phyloP scores from a whole-genome alignment of 2,113 vertebrate species.

The Tauraco erythrolophus region DNA sequence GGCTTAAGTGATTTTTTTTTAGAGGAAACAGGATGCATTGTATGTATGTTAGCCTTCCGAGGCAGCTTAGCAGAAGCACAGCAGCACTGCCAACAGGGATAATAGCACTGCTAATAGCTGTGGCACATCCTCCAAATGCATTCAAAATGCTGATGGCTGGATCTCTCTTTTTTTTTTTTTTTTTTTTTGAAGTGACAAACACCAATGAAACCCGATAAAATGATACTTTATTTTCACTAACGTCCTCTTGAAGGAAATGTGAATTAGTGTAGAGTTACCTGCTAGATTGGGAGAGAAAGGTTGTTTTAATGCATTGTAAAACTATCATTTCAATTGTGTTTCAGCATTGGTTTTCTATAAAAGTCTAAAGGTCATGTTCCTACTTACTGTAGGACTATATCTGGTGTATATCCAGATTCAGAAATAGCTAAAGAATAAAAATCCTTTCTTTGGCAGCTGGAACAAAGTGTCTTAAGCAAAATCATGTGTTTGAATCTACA shows the following conservation, averaged over 20 bases:
- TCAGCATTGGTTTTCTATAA: slow-evolving; percentile 16
- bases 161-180: not conserved
- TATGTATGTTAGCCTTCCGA: not conserved
- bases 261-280: not conserved
- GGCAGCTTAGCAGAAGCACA: not conserved
- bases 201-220: not conserved
- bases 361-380: slow-evolving; percentile 42
- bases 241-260: not conserved
- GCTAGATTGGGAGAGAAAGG: not conserved
- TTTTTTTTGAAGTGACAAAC: not conserved
- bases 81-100: not conserved
- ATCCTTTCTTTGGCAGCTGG: slow-evolving; percentile 57
- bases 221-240: not conserved
- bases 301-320: slow-evolving; percentile 12
- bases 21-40: slow-evolving; percentile 2
- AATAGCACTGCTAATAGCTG: slow-evolving; percentile 14
- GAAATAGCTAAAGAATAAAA: slow-evolving; percentile 57
- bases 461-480: slow-evolving; percentile 67
- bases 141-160: not conserved
- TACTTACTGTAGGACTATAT: slow-evolving; percentile 11
- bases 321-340: not conserved
- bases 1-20: not conserved
- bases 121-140: not conserved
- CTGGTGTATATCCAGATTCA: slow-evolving; percentile 58
- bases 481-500: slow-evolving; percentile 57